Percentiles rank a stretch among this genome's conserved stretches.
Evolutionary conservation across 2,888 invertebrate genomes (phyloP).

Genomic region (Hetaerina titia): DNA sequence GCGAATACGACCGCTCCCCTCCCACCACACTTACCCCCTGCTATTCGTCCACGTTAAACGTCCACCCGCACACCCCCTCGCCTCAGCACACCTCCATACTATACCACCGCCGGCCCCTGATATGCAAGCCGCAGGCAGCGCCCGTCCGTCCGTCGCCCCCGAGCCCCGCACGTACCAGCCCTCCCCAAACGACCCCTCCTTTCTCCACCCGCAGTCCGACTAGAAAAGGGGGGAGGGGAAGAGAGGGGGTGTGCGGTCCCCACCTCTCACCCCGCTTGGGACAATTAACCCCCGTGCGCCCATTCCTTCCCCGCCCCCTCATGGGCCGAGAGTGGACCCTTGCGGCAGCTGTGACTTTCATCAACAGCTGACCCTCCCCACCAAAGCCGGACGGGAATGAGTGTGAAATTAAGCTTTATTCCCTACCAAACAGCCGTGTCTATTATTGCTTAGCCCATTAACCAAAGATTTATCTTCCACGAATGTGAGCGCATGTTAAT

Average conservation of each 20-base stretch:
- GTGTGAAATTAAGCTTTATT: slow-evolving; percentile 45
- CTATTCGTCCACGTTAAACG: neutral
- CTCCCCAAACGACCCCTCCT: neutral
- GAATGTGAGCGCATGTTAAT: neutral
- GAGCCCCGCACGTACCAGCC: neutral
- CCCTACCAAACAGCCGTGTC: slow-evolving; percentile 41
- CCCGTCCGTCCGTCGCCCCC: neutral
- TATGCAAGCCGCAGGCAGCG: neutral
- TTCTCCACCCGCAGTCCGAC: no score
- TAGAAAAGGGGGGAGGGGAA: no score
- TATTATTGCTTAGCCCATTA: slow-evolving; percentile 48
- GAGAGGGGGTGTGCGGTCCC: neutral
- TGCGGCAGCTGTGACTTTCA: slow-evolving; percentile 57
- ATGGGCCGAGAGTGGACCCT: neutral
- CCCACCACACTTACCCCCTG: neutral
- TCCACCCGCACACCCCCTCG: neutral
- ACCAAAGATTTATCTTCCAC: neutral
- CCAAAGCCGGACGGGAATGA: neutral
- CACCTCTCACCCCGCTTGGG: neutral
- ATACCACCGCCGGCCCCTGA: neutral
- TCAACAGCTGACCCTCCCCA: slow-evolving; percentile 56
- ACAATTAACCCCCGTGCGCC: neutral
- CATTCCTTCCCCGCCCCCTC: neutral
- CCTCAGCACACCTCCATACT: neutral
- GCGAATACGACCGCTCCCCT: no score